These are phyloP conservation scores for Leucoraja erinaceus DNA, from an alignment of 2,113 vertebrate species.

Conservation along the genomic window DNA sequence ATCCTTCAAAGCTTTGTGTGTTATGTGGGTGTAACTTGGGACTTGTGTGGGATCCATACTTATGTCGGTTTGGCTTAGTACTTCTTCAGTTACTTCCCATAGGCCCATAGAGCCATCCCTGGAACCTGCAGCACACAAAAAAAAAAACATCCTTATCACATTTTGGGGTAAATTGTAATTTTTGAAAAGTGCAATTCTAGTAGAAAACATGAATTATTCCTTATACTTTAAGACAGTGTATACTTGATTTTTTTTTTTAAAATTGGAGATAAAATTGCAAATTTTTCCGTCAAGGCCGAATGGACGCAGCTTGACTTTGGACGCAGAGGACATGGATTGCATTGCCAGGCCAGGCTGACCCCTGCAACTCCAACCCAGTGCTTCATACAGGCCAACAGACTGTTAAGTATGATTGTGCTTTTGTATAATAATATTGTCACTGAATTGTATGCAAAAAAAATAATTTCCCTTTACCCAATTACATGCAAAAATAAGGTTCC, in stretches of 20 bases:
- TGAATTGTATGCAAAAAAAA: too few relatives aligned
- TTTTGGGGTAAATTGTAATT: not conserved
- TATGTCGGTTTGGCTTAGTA: constrained; percentile 69
- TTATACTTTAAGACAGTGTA: too few relatives aligned
- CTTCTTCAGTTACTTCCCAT: constrained; percentile 90
- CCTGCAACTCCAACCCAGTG: too few relatives aligned
- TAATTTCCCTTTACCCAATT: too few relatives aligned
- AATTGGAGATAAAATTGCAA: not conserved
- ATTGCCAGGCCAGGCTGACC: too few relatives aligned
- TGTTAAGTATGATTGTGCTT: too few relatives aligned
- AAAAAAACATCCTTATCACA: constrained; percentile 21
- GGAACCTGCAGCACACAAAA: constrained; percentile 65
- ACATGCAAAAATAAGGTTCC: too few relatives aligned
- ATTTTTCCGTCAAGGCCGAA: not conserved
- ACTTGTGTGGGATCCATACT: constrained; percentile 69
- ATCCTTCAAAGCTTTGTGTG: constrained; percentile 86
- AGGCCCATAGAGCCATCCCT: constrained; percentile 95
- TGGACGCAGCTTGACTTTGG: too few relatives aligned
- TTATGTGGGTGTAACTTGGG: constrained; percentile 85
- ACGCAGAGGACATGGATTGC: too few relatives aligned
- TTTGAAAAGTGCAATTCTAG: not conserved
- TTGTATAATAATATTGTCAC: too few relatives aligned
- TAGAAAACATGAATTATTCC: not conserved
- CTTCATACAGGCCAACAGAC: too few relatives aligned
- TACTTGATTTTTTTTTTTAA: too few relatives aligned